A percentile compares a stretch with the other conserved stretches of the same genome.
Conservation (phyloP, 2,888 invertebrate genomes). For the Linnaemya vulpina region DNA sequence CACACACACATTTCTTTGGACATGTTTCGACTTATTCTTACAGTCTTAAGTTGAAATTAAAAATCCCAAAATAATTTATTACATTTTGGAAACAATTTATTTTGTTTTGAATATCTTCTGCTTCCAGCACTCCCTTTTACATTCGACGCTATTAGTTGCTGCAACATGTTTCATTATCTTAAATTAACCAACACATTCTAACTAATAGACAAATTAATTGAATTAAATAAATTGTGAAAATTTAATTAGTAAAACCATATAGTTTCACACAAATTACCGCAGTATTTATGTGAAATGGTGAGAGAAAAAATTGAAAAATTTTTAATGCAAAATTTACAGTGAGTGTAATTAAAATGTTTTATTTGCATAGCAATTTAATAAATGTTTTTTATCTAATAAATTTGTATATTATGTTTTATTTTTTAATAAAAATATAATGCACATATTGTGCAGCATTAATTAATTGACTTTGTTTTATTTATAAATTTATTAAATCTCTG, state of each 20-base stretch:
- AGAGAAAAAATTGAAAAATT: slow-evolving; percentile 24
- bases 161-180: slow-evolving; percentile 49
- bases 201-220: slow-evolving; percentile 53
- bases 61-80: no score
- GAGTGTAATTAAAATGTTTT: slow-evolving; percentile 52
- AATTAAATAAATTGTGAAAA: slow-evolving; percentile 41
- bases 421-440: no score
- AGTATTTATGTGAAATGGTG: neutral
- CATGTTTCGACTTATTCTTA: no score
- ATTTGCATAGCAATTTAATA: slow-evolving; percentile 55
- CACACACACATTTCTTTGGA: no score
- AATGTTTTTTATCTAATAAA: slow-evolving; percentile 50
- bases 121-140: neutral
- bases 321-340: slow-evolving; percentile 37
- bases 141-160: neutral
- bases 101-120: neutral
- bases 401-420: neutral
- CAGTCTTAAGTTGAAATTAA: no score
- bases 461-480: slow-evolving; percentile 15
- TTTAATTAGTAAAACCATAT: neutral
- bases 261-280: neutral
- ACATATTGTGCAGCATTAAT: slow-evolving; percentile 35
- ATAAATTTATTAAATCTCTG: neutral
- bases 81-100: neutral
- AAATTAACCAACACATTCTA: slow-evolving; percentile 48